Evolutionary conservation across 1,140 invertebrate genomes (phyloP), one percentile per base, ranked within the genome.

Genomic region (Hypsibius dujardini): DNA sequence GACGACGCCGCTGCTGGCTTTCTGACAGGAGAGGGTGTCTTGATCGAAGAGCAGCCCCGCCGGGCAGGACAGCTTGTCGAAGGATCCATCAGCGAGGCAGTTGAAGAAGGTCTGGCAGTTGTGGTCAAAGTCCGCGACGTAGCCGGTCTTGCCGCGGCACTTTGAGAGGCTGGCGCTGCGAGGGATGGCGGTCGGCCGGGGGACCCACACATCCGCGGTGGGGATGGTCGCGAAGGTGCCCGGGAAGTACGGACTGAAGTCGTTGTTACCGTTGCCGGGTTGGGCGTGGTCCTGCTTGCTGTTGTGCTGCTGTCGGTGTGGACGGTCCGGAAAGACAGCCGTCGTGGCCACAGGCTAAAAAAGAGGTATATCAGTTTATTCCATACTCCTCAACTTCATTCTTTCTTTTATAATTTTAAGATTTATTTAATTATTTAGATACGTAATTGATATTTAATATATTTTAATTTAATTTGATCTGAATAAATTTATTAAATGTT

Each of bases 21-120:
- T 67, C 45, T 67, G 62, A 42, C 62, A 67, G 3, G 62, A 67
- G 3, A 67, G 45, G 42, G 62, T 67, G 42, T 67, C 62, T 45
- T 67, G 62, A 67, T 67, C 62, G 42, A 67, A 67, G 3, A 67
- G 12, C 62, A 67, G 42, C 12, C 62, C 62, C 3, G 62, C 62
- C 45, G 62, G 62, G 42, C 62, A 67, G 62, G 62, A 67, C 42
- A 67, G 62, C 42, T 67, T 67, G 42, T 67, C 62, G 62, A 15
- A 67, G 3, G 62, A 67, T 67, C 62, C 62, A 45, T 67, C 62
- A 7, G 62, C 12, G 12, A 67, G 42, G 45, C 62, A 67, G 62
- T 67, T 67, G 62, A 67, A 67, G 42, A 67, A 67, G 12, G 62
- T 67, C 42, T 67, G 62, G 42, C 62, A 67, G 62, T 45, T 45